phyloP scores from a whole-genome alignment of 23 tunicate species.

The Phallusia fumigata region DNA sequence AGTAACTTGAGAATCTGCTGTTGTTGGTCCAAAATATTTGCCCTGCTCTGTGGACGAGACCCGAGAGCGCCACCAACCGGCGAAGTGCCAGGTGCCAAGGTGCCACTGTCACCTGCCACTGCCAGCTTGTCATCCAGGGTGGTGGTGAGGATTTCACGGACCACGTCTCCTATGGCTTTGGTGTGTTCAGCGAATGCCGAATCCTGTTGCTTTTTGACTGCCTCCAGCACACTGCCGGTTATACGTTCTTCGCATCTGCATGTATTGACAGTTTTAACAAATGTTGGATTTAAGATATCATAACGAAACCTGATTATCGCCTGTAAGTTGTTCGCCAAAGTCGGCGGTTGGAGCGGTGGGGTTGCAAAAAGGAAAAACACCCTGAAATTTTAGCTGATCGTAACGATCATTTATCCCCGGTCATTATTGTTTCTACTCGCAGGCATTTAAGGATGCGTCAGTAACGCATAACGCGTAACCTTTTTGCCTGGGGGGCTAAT shows the following conservation, averaged over 20 bases:
- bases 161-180: constrained; percentile 26
- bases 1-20: constrained; percentile 69
- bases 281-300: too few species aligned
- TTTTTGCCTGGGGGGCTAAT: too few species aligned
- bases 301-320: too few species aligned
- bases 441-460: too few species aligned
- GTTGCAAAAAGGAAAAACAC: too few species aligned
- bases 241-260: constrained; percentile 47
- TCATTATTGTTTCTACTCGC: too few species aligned
- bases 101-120: not conserved
- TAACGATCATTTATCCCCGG: too few species aligned
- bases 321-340: too few species aligned
- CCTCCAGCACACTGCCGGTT: constrained; percentile 20
- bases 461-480: too few species aligned
- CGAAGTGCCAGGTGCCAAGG: not conserved
- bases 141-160: constrained; percentile 31
- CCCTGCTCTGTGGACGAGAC: constrained; percentile 6
- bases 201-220: constrained; percentile 39
- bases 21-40: constrained; percentile 59
- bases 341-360: too few species aligned
- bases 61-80: not conserved
- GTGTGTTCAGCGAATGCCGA: constrained; percentile 18
- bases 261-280: too few species aligned
- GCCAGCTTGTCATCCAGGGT: constrained; percentile 39
- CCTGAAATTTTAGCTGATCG: too few species aligned